A percentile compares a stretch with the other conserved stretches of the same genome.
Conservation (phyloP, 2,113 vertebrate species). For the Phylloscopus trochiloides region DNA sequence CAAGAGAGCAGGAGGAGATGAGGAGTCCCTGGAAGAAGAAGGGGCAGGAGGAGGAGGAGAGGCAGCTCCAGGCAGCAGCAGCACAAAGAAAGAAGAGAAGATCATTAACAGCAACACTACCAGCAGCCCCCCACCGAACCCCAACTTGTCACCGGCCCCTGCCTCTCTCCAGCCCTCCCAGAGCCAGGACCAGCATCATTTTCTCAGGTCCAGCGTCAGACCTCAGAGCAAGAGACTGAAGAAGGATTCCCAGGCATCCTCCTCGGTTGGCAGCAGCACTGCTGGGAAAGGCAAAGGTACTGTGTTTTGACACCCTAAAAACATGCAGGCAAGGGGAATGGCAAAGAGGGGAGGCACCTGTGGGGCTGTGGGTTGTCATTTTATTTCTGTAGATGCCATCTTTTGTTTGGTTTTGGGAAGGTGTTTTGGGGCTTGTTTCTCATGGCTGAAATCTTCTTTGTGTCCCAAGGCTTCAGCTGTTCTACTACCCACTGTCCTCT, state of each 20-base stretch:
- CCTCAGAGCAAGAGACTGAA: conserved; percentile 96
- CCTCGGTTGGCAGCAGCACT: conserved; percentile 76
- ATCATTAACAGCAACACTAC: conserved; percentile 52
- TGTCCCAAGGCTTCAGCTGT: not conserved
- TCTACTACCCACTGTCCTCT: not conserved
- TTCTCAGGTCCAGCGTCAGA: conserved; percentile 95
- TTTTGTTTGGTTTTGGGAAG: conserved; percentile 24
- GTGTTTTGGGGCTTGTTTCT: not conserved
- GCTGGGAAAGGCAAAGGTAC: conserved; percentile 84
- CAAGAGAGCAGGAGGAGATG: conserved; percentile 89
- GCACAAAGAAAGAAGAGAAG: conserved; percentile 72
- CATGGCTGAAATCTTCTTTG: conserved; percentile 22
- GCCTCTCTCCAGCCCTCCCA: conserved; percentile 74
- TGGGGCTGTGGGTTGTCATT: not conserved
- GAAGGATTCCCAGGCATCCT: conserved; percentile 87
- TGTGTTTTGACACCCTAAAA: not conserved
- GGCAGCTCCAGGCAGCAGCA: conserved; percentile 77
- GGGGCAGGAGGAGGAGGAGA: conserved; percentile 87
- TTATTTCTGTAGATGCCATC: not conserved
- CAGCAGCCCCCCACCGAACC: conserved; percentile 39
- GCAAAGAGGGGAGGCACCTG: not conserved
- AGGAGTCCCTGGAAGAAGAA: conserved; percentile 87
- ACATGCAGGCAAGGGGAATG: not conserved
- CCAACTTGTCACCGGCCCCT: conserved; percentile 61
- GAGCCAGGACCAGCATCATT: conserved; percentile 97